phyloP scores from a whole-genome alignment of 2,888 invertebrate species.

The Caenorhabditis sp. region DNA sequence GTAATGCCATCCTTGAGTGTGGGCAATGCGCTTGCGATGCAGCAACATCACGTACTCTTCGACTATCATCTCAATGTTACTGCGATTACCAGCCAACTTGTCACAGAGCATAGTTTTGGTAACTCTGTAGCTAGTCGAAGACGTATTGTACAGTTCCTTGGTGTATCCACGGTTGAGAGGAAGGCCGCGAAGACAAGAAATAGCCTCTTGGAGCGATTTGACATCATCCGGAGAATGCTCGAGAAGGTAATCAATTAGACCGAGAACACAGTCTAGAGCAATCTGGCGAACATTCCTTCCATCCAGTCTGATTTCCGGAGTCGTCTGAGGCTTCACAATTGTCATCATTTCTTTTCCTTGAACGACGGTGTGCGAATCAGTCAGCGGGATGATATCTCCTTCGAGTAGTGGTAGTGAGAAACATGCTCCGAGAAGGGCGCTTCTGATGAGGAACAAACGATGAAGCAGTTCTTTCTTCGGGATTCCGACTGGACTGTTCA shows the following conservation, averaged over 20 bases:
- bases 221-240: slow-evolving; percentile 67
- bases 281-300: slow-evolving; percentile 64
- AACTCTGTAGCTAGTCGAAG: slow-evolving; percentile 60
- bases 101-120: slow-evolving; percentile 68
- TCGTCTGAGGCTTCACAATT: slow-evolving; percentile 62
- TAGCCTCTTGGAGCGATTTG: slow-evolving; percentile 66
- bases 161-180: slow-evolving; percentile 68
- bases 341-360: slow-evolving; percentile 28
- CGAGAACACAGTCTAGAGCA: slow-evolving; percentile 50
- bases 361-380: slow-evolving; percentile 72
- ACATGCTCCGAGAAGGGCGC: slow-evolving; percentile 87
- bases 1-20: slow-evolving; percentile 84
- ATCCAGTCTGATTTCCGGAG: slow-evolving; percentile 61
- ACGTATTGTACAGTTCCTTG: slow-evolving; percentile 60
- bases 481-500: slow-evolving; percentile 85
- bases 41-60: slow-evolving; percentile 66
- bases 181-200: slow-evolving; percentile 64
- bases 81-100: slow-evolving; percentile 63
- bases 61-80: slow-evolving; percentile 68
- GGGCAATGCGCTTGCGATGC: slow-evolving; percentile 83
- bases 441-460: slow-evolving; percentile 87
- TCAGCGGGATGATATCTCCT: slow-evolving; percentile 85
- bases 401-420: slow-evolving; percentile 88
- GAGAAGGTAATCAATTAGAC: slow-evolving; percentile 61
- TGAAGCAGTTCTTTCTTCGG: slow-evolving; percentile 87